A percentile compares a stretch with the other conserved stretches of the same genome.
Conservation (phyloP, 2,797 vertebrate genomes). For the Pipistrellus pipistrellus region DNA sequence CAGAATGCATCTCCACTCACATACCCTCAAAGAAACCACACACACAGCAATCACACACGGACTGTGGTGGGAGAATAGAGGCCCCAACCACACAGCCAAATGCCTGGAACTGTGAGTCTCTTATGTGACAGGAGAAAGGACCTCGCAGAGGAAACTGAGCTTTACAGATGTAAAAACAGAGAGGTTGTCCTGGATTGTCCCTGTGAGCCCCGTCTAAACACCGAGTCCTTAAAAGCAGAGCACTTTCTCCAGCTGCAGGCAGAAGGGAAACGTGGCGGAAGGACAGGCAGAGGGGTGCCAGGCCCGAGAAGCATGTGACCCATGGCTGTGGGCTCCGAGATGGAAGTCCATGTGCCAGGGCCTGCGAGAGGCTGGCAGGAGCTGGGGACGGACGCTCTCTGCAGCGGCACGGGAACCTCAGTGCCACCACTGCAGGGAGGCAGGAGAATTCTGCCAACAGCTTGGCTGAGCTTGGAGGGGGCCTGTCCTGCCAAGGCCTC, state of each 20-base stretch:
- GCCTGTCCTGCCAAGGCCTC: not conserved
- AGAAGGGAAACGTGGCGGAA: not conserved
- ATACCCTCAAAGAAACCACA: no score
- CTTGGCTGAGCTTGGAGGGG: no score
- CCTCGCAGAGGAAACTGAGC: not conserved
- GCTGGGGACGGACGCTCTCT: rapidly evolving
- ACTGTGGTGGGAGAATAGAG: not conserved
- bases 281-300: not conserved
- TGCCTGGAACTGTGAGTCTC: no score
- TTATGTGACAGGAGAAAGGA: not conserved
- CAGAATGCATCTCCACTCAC: not conserved
- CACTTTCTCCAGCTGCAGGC: not conserved
- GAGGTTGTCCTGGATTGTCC: not conserved
- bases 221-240: no score
- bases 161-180: not conserved
- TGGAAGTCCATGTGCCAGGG: rapidly evolving
- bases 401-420: not conserved
- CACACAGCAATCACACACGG: not conserved
- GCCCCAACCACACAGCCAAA: not conserved
- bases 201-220: not conserved
- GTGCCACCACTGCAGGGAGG: not conserved
- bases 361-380: not conserved
- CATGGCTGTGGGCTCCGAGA: not conserved
- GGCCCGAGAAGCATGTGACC: rapidly evolving
- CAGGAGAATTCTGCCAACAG: not conserved